A percentile compares a stretch with the other conserved stretches of the same genome.
These are phyloP conservation scores for Anguilla obscura DNA, from an alignment of 2,797 vertebrate species.

Conservation along the genomic window DNA sequence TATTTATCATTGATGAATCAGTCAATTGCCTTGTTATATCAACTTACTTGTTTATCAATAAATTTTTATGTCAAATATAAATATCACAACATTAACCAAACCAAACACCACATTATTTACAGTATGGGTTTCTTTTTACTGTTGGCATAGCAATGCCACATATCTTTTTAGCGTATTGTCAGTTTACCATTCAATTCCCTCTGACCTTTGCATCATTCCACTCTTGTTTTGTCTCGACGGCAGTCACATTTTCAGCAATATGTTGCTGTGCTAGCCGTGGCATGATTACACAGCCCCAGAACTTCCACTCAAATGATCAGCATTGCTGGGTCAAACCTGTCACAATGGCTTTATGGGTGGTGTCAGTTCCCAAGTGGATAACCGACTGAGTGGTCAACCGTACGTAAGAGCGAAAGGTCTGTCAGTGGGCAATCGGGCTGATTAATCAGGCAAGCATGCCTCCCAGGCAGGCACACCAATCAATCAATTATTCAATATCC, in stretches of 20 bases:
- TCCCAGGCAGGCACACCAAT: neutral
- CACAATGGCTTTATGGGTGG: slow-evolving; percentile 7
- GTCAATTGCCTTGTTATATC: neutral
- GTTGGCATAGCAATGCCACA: neutral
- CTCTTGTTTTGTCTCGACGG: neutral
- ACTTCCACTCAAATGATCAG: neutral
- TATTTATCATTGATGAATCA: neutral
- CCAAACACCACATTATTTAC: neutral
- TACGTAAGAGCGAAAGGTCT: neutral
- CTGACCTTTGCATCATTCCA: neutral
- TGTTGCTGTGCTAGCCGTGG: neutral
- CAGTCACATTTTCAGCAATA: neutral
- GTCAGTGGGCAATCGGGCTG: neutral
- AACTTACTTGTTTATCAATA: neutral
- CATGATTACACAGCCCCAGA: neutral
- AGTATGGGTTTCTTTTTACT: neutral
- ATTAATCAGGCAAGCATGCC: slow-evolving; percentile 3
- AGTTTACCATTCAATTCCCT: neutral
- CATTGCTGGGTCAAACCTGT: neutral
- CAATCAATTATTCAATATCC: slow-evolving; percentile 13
- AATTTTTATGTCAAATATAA: neutral
- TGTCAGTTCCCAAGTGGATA: neutral
- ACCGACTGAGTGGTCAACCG: neutral
- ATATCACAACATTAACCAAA: neutral
- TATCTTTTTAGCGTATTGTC: neutral